phyloP scores from a whole-genome alignment of 1,140 invertebrate species.

The Brachionus koreanus region DNA sequence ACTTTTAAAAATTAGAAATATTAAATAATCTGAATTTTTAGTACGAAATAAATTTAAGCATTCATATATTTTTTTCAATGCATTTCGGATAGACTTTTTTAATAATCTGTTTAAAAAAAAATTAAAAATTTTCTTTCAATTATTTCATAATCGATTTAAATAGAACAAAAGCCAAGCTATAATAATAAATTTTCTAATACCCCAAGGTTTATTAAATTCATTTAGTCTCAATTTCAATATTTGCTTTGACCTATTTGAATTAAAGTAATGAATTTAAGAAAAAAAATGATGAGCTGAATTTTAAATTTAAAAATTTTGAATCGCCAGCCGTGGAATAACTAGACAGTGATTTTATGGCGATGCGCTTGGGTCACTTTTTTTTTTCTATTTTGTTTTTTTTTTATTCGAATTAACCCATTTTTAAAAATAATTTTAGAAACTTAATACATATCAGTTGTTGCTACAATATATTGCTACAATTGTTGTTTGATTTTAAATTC shows the following conservation, averaged over 20 bases:
- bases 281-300: background rate
- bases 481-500: constrained; percentile 7
- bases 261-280: background rate
- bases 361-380: constrained; percentile 27
- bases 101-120: background rate
- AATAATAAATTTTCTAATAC: background rate
- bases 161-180: background rate
- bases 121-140: background rate
- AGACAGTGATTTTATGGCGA: background rate
- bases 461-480: background rate
- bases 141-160: background rate
- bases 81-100: background rate
- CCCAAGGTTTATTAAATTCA: too few relatives aligned
- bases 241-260: too few relatives aligned
- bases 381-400: background rate
- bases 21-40: too few relatives aligned
- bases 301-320: background rate
- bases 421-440: constrained; percentile 1
- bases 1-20: too few relatives aligned
- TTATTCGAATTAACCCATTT: constrained; percentile 17
- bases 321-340: background rate
- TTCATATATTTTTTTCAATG: background rate
- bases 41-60: too few relatives aligned
- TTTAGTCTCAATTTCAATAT: too few relatives aligned
- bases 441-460: constrained; percentile 25